Evolutionary conservation across 2,113 vertebrate genomes (phyloP), one percentile per base, ranked within the genome.

Genomic region (Megaptera novaeangliae): DNA sequence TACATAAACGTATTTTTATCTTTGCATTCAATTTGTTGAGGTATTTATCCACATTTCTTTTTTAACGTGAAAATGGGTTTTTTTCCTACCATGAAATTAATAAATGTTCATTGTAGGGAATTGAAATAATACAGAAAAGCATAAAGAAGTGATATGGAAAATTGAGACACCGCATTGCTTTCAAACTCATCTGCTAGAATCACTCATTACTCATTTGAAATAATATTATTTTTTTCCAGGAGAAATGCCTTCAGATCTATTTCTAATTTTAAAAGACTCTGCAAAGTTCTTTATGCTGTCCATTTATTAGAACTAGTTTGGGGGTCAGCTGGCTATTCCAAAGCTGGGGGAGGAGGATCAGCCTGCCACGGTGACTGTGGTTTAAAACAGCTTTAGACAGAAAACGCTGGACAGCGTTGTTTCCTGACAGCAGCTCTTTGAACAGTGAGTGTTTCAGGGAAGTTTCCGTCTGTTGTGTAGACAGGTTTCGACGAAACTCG

Each of bases 351-450:
- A 59, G 21, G 6, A 61, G 31, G 13, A 25, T 7, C 34, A 15
- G n/a, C 44, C 21, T 25, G 12, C 8, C 7, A 10, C 17, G 72
- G 34, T 9, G 3, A 2, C 34, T 9, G 13, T 27, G 34, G 18
- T 23, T 69, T 23, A 39, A 69, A 39, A 12, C 68, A 23, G 68
- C 68, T 69, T 39, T 39, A 20, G n/a, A 23, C n/a, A 69, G n/a
- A 69, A 36, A 6, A 36, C 64, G 0, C n/a, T 0, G 36, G 14
- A 11, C 44, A 7, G 23, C 4, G 1, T 6, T 57, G 0, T 8
- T 11, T 23, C 39, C 41, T 2, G 20, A 8, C 49, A 9, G 6
- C 84, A 9, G 64, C 46, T 55, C 64, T 63, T 3, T 20, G n/a
- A 7, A 61, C n/a, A 0, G 27, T 5, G 27, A 7, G 6, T 25